A percentile compares a stretch with the other conserved stretches of the same genome.
These are phyloP conservation scores for Callionymus lyra DNA, from an alignment of 2,113 vertebrate species.

Conservation along the genomic window DNA sequence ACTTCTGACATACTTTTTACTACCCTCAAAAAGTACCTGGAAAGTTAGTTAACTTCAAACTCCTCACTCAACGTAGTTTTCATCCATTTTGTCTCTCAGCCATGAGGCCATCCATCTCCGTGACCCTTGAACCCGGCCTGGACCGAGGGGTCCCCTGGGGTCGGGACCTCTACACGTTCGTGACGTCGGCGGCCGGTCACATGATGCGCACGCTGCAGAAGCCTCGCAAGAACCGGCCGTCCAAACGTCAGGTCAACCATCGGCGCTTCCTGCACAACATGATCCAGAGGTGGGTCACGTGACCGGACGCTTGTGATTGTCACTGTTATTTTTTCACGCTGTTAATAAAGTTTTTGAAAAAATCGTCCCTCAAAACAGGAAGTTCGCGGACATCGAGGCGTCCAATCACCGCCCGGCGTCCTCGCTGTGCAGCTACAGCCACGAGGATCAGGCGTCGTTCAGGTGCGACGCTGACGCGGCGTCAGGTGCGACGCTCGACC, in stretches of 20 bases:
- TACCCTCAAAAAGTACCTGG: not conserved
- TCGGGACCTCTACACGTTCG: constrained; percentile 73
- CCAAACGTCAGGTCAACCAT: constrained; percentile 76
- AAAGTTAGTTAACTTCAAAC: not conserved
- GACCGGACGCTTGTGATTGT: too few relatives aligned
- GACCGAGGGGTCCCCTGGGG: constrained; percentile 62
- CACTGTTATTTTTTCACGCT: not conserved
- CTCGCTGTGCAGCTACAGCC: constrained; percentile 50
- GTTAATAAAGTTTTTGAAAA: too few relatives aligned
- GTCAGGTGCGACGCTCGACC: not conserved
- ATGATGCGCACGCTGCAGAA: constrained; percentile 76
- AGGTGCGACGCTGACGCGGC: constrained; percentile 3
- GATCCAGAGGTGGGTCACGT: constrained; percentile 66
- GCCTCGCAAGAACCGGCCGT: constrained; percentile 66
- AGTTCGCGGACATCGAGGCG: constrained; percentile 73
- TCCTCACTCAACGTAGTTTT: not conserved
- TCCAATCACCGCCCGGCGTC: constrained; percentile 64
- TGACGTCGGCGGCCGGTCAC: constrained; percentile 75
- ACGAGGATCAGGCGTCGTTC: constrained; percentile 20
- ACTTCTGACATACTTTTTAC: constrained; percentile 29
- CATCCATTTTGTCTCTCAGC: constrained; percentile 16
- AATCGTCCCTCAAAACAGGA: constrained; percentile 47
- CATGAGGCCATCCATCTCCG: constrained; percentile 49
- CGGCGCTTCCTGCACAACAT: constrained; percentile 78
- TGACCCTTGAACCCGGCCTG: constrained; percentile 59